A percentile compares a stretch with the other conserved stretches of the same genome.
These are phyloP conservation scores for Hyphantria cunea DNA, from an alignment of 1,140 invertebrate species.

Conservation along the genomic window DNA sequence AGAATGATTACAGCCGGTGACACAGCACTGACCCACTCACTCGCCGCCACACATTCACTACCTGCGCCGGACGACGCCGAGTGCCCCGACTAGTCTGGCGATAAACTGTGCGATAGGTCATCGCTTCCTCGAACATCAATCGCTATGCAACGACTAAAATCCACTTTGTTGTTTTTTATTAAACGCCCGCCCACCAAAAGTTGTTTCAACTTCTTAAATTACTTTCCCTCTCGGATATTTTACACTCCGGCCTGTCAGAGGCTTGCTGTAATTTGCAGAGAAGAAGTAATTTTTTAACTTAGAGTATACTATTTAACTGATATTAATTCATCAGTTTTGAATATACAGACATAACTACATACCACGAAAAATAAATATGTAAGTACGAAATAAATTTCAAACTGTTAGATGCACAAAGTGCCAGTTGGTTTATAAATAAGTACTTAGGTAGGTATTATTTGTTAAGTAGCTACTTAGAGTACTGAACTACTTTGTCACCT, in stretches of 20 bases:
- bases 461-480: too few species aligned
- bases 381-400: too few species aligned
- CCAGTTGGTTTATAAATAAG: too few species aligned
- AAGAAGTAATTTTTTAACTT: too few species aligned
- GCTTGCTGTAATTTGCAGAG: slow-evolving; percentile 10
- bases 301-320: too few species aligned
- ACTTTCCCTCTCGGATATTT: slow-evolving; percentile 13
- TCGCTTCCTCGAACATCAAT: not conserved
- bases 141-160: not conserved
- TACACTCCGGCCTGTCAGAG: slow-evolving; percentile 7
- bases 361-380: too few species aligned
- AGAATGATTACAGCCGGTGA: slow-evolving; percentile 57
- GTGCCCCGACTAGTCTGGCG: not conserved
- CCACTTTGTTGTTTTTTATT: not conserved
- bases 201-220: slow-evolving; percentile 23
- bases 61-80: not conserved
- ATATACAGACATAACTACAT: too few species aligned
- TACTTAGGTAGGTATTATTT: too few species aligned
- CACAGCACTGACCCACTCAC: slow-evolving; percentile 38
- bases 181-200: slow-evolving; percentile 14
- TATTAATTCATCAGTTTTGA: too few species aligned
- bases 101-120: too few species aligned
- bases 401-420: too few species aligned
- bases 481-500: too few species aligned
- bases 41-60: slow-evolving; percentile 9